Base-by-base conservation (phyloP, 2,888 invertebrate species). In the Idaea dimidiata region DNA sequence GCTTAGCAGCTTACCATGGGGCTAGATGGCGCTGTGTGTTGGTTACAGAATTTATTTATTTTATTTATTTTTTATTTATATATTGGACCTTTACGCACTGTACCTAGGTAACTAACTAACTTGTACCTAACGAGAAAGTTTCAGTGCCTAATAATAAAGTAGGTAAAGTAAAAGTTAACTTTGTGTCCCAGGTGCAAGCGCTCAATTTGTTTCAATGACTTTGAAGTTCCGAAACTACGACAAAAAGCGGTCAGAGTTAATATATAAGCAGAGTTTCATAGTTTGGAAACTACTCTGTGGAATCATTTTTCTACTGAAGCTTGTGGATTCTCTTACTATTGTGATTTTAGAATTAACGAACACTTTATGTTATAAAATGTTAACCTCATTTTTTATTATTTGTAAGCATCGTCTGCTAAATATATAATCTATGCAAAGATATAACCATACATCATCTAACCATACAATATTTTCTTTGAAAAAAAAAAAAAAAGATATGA, bases 141-240 rank as follows among this genome's bases (percentile, higher is more conserved):
- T 43, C 43, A 43, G 53, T 18, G 43, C 57, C 57, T 57, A 61
- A 61, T 43, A 14, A 8, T 43, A 43, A 7, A 14, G 14, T 43
- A 43, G 43, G 14, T 43, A 43, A 43, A 10, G 43, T 14, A 43
- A 43, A 32, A 43, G 43, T 43, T 43, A 43, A 43, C 43, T 43
- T n/a, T 43, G 43, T 43, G 43, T 43, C 43, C 65, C 66, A 66
- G 67, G 68, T 62, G 65, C 66, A 54, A 65, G 62, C 58, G 62
- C 64, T 60, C 67, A 64, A 71, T 71, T 66, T 14, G 43, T 43
- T 67, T 67, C 64, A 75, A 66, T 65, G 65, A 71, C 64, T 70
- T n/a, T 65, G 72, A 43, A 43, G 43, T 43, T 43, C 43, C 43
- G 10, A 43, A 43, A 43, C 43, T 43, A 43, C 43, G 14, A 43